phyloP scores from a whole-genome alignment of 2,113 vertebrate genomes.

The Pangasianodon gigas region DNA sequence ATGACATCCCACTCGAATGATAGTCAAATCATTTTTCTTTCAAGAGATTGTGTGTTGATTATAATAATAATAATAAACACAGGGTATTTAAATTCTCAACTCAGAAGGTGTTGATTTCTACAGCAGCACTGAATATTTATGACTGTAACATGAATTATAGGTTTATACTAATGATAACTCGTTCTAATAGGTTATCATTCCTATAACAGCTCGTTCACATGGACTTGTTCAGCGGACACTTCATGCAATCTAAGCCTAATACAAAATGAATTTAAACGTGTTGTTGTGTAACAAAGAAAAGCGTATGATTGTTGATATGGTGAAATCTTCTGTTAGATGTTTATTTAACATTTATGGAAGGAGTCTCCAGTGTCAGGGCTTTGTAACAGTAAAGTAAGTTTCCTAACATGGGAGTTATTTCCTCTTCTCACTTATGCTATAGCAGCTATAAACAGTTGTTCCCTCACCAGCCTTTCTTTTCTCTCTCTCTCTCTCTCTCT shows the following conservation, averaged over 20 bases:
- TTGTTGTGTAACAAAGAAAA: too few relatives aligned
- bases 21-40: too few relatives aligned
- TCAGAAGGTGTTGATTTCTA: not conserved
- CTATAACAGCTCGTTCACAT: not conserved
- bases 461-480: not conserved
- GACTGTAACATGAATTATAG: not conserved
- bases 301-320: too few relatives aligned
- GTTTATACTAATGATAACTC: not conserved
- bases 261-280: not conserved
- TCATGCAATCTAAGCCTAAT: not conserved
- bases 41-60: too few relatives aligned
- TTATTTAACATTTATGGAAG: not conserved
- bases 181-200: not conserved
- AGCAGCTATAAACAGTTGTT: not conserved
- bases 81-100: not conserved
- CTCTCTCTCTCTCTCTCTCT: not conserved
- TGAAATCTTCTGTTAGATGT: too few relatives aligned
- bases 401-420: not conserved
- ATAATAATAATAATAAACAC: not conserved
- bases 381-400: not conserved
- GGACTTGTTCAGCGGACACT: not conserved
- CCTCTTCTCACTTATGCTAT: too few relatives aligned
- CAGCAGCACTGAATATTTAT: not conserved
- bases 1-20: not conserved
- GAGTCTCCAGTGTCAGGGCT: not conserved